Evolutionary conservation across 2,797 vertebrate species (phyloP).

Genomic region (Cichlasoma orientale): DNA sequence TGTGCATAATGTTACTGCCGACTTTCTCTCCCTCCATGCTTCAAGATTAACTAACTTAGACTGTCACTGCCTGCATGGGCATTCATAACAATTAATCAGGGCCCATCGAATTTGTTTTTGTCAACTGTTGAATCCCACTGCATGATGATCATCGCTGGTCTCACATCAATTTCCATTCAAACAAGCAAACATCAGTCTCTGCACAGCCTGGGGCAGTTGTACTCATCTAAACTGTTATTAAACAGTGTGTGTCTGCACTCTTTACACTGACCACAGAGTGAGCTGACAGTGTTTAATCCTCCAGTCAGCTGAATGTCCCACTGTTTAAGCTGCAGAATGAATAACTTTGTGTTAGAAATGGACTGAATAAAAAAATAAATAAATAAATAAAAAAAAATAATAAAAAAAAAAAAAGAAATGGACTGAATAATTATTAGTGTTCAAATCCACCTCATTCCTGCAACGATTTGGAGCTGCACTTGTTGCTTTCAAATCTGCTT

Average conservation of each 20-base stretch:
- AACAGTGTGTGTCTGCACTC: neutral
- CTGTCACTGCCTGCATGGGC: conserved; percentile 40
- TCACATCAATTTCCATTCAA: conserved; percentile 31
- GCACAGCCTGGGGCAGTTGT: conserved; percentile 3
- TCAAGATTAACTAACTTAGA: conserved; percentile 68
- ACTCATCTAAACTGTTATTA: conserved; percentile 29
- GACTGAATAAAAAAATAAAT: neutral
- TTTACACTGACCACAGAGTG: conserved; percentile 3
- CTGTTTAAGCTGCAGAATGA: conserved; percentile 12
- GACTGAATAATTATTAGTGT: neutral
- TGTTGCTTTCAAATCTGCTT: neutral
- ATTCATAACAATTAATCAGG: conserved; percentile 76
- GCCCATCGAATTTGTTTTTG: conserved; percentile 51
- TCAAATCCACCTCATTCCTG: neutral
- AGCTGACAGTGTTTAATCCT: conserved; percentile 14
- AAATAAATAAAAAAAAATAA: no score
- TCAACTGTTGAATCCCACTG: conserved; percentile 43
- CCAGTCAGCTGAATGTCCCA: conserved; percentile 6
- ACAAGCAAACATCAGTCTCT: conserved; percentile 22
- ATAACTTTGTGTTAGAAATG: neutral
- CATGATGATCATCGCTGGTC: conserved; percentile 35
- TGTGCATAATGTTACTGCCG: conserved; percentile 72
- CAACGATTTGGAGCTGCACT: neutral
- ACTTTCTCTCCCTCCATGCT: conserved; percentile 45
- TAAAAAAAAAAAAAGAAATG: no score